Evolutionary conservation across 2,797 vertebrate genomes (phyloP), one percentile per base, ranked within the genome.

Genomic region (Sylvia borin): DNA sequence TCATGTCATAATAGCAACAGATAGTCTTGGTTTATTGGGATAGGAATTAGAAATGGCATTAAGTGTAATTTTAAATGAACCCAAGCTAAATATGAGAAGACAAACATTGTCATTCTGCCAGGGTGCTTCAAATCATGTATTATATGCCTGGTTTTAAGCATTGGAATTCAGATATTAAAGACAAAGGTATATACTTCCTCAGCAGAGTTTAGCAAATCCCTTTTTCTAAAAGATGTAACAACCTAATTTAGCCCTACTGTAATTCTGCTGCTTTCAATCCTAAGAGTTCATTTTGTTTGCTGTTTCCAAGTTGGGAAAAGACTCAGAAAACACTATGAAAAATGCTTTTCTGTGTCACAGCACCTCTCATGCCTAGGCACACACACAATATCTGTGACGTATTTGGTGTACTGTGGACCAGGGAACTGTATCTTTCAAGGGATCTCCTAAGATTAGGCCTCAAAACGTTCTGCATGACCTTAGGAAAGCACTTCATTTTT

Each of bases 401-500:
- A 40, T 27, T 17, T 68, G 67, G 36, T 16, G 42, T 29, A 88
- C 53, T 16, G 13, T 29, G 43, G 54, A 64, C 58, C 48, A 75
- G 19, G 55, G 40, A 92, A 67, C 55, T 48, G 5, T 50, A 70
- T 81, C 51, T 78, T 75, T 68, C 66, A 93, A 42, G 51, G 40
- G 71, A 95, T 92, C 76, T 81, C 83, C 51, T 27, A 68, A 53
- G 77, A 95, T 66, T 62, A 86, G 72, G 36, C 43, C 79, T 84
- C 36, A 92, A 90, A 90, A 88, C 29, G 60, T 60, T 60, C 73
- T 80, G 25, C 0, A 0, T 51, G 68, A 94, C 76, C 86, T 84
- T 85, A 55, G 80, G 66, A 88, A 95, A 92, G 76, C 66, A 94
- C 58, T 91, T 94, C 16, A 13, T 92, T 82, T 84, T 84, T 86